A percentile compares a stretch with the other conserved stretches of the same genome.
Conservation (phyloP, 2,113 vertebrate genomes). For the Gallinago undulata region DNA sequence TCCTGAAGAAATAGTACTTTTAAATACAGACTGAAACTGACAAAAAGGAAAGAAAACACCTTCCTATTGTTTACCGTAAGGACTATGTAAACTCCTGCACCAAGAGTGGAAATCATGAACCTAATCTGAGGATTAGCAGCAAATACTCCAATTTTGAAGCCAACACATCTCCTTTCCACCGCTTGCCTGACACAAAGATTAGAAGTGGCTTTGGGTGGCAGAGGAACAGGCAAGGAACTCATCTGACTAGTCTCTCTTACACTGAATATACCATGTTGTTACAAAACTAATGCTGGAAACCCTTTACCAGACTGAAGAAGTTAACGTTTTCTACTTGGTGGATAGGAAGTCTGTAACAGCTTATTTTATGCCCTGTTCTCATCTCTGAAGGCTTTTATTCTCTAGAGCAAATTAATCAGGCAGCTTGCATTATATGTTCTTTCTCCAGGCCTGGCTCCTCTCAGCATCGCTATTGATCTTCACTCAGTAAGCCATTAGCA, state of each 20-base stretch:
- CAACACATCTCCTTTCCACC: not conserved
- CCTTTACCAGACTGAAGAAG: not conserved
- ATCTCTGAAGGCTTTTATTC: conserved; percentile 61
- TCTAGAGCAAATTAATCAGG: conserved; percentile 60
- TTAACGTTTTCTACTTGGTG: conserved; percentile 23
- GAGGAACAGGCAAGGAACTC: not conserved
- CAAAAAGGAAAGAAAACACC: not conserved
- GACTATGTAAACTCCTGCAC: not conserved
- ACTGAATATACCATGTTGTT: not conserved
- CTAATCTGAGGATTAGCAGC: not conserved
- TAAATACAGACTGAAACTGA: not conserved
- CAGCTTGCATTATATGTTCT: conserved; percentile 39
- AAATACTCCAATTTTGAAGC: not conserved
- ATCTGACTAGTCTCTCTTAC: not conserved
- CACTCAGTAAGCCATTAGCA: conserved; percentile 56
- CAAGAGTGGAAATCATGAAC: not conserved
- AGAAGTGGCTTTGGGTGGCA: not conserved
- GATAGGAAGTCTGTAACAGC: conserved; percentile 6
- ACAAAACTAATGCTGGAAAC: not conserved
- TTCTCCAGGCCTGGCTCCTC: conserved; percentile 54
- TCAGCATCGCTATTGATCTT: conserved; percentile 53
- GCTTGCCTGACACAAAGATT: fast-evolving
- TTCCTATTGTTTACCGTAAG: not conserved
- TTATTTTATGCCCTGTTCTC: conserved; percentile 51
- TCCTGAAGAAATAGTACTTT: not conserved